Conservation (phyloP, 2,888 invertebrate genomes). For the Drosophila pseudotakahashii region DNA sequence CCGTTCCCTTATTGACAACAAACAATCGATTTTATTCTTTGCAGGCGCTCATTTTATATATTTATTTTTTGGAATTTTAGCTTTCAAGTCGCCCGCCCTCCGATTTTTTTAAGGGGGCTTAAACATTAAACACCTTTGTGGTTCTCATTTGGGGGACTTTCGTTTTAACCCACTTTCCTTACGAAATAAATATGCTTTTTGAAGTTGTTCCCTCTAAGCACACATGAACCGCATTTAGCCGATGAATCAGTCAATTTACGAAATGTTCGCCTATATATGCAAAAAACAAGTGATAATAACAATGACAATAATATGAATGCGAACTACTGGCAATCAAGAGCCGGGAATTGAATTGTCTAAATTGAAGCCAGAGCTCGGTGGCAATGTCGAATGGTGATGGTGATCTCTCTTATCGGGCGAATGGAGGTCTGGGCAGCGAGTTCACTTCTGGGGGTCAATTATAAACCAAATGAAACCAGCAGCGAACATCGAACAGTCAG, state of each 20-base stretch:
- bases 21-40: conserved; percentile 69
- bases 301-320: conserved; percentile 13
- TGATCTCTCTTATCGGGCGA: conserved; percentile 30
- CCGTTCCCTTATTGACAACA: conserved; percentile 43
- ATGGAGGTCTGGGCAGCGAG: conserved; percentile 40
- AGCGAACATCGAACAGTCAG: conserved; percentile 11
- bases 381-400: neutral
- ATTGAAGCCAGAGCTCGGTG: conserved; percentile 50
- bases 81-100: conserved; percentile 62
- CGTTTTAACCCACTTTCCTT: conserved; percentile 71
- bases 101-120: neutral
- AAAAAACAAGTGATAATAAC: conserved; percentile 34
- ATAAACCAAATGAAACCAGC: conserved; percentile 28
- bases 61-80: conserved; percentile 30
- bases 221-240: conserved; percentile 39
- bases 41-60: conserved; percentile 26
- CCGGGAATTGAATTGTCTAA: conserved; percentile 68
- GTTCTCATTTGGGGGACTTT: conserved; percentile 46
- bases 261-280: conserved; percentile 54
- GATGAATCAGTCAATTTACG: conserved; percentile 73
- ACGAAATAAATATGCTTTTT: conserved; percentile 18
- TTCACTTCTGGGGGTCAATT: conserved; percentile 70
- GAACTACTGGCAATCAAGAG: conserved; percentile 20
- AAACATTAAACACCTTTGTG: conserved; percentile 17
- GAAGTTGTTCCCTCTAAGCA: conserved; percentile 23